These are phyloP conservation scores for Dinocampus coccinellae DNA, from an alignment of 2,888 invertebrate genomes.

Conservation along the genomic window DNA sequence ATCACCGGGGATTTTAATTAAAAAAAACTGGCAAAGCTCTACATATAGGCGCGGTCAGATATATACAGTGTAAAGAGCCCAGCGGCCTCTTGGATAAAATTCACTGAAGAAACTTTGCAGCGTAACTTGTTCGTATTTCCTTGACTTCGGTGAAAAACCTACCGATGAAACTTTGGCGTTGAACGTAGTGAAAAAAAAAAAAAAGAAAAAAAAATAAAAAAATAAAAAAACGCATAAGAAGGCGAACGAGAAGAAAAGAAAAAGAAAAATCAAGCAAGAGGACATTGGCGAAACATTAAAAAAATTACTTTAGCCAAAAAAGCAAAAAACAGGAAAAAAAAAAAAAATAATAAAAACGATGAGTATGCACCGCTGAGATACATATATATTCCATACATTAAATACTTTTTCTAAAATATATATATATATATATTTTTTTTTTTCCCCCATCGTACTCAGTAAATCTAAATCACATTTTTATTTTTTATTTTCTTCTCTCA, in stretches of 20 bases:
- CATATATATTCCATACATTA: slow-evolving; percentile 30
- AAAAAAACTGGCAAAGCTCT: slow-evolving; percentile 24
- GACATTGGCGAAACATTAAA: slow-evolving; percentile 34
- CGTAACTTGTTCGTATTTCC: slow-evolving; percentile 31
- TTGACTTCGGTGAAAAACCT: slow-evolving; percentile 22
- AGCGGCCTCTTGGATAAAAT: slow-evolving; percentile 32
- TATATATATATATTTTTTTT: background rate
- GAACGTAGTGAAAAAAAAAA: slow-evolving; percentile 6
- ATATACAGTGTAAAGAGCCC: slow-evolving; percentile 31
- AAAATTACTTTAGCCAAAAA: slow-evolving; percentile 44
- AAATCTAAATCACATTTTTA: slow-evolving; percentile 15
- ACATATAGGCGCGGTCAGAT: slow-evolving; percentile 2
- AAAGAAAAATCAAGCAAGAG: slow-evolving; percentile 5
- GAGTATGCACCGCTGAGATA: slow-evolving; percentile 21
- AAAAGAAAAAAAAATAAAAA: slow-evolving; percentile 26
- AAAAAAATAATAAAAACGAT: too few species aligned
- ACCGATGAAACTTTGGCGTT: slow-evolving; percentile 15
- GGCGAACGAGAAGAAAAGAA: slow-evolving; percentile 28
- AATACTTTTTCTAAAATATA: too few species aligned
- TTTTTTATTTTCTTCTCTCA: slow-evolving; percentile 6
- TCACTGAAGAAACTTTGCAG: slow-evolving; percentile 22
- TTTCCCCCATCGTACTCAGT: slow-evolving; percentile 32
- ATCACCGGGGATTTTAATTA: slow-evolving; percentile 40
- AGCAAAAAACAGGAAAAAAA: too few species aligned
- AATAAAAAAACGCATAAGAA: slow-evolving; percentile 14